phyloP scores from a whole-genome alignment of 2,113 vertebrate species.

The Chionomys nivalis region DNA sequence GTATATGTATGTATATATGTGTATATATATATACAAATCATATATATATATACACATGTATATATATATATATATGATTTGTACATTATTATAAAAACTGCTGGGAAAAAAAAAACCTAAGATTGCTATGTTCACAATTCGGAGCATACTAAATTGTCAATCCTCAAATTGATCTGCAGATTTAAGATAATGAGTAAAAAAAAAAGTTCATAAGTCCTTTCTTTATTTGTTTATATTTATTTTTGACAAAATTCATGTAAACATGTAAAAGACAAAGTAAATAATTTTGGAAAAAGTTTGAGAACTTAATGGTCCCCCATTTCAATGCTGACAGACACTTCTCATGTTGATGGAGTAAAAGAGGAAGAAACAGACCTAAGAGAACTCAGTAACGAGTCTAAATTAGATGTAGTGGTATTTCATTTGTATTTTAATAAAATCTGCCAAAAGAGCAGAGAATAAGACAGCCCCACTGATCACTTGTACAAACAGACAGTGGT shows the following conservation, averaged over 20 bases:
- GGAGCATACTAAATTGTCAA: not conserved
- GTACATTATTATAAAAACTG: not conserved
- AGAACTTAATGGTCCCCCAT: not conserved
- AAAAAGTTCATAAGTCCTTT: not conserved
- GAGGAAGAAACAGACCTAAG: not conserved
- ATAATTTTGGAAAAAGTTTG: too few species aligned
- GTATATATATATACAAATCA: too few species aligned
- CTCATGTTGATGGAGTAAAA: fast-evolving
- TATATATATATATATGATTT: not conserved
- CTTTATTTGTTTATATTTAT: not conserved
- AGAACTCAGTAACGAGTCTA: not conserved
- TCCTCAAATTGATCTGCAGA: not conserved
- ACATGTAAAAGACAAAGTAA: not conserved
- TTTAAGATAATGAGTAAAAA: not conserved
- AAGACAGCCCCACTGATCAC: too few species aligned
- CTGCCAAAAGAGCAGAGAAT: too few species aligned
- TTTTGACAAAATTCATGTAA: not conserved
- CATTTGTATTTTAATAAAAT: too few species aligned
- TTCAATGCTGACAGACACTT: not conserved
- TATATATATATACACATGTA: too few species aligned
- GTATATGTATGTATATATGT: too few species aligned
- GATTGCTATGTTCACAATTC: not conserved
- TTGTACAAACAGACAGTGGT: too few species aligned
- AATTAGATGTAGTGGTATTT: not conserved
- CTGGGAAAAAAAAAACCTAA: not conserved